phyloP scores from a whole-genome alignment of 2,113 vertebrate genomes.

The Sinocyclocheilus anophthalmus region DNA sequence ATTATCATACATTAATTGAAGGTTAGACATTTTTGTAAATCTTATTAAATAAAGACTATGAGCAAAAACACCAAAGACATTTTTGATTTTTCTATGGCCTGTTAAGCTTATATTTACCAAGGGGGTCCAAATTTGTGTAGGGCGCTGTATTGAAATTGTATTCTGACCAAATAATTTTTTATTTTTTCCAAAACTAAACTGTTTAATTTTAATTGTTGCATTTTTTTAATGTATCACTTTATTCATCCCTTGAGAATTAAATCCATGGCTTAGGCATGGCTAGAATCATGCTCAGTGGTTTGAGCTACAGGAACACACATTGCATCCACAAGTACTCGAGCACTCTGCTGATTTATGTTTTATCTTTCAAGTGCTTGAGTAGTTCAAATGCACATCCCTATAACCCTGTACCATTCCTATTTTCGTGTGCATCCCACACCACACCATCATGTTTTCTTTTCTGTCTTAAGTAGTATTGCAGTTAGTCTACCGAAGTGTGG shows the following conservation, averaged over 20 bases:
- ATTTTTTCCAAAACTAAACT: not conserved
- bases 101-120: too few species aligned
- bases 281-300: not conserved
- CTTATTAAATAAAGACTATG: not conserved
- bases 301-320: not conserved
- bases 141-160: not conserved
- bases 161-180: not conserved
- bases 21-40: not conserved
- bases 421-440: not conserved
- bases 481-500: constrained; percentile 89
- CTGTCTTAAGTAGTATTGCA: constrained; percentile 59
- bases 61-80: not conserved
- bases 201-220: too few species aligned
- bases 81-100: too few species aligned
- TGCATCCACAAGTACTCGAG: not conserved
- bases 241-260: not conserved
- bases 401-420: not conserved
- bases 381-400: not conserved
- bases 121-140: too few species aligned
- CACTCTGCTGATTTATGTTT: not conserved
- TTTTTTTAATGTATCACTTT: not conserved
- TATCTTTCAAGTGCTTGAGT: not conserved
- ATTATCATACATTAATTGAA: too few species aligned
- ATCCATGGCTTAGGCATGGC: not conserved
- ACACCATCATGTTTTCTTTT: not conserved